A percentile compares a stretch with the other conserved stretches of the same genome.
phyloP scores from a whole-genome alignment of 30 jellyfish, hydroid and myxozoan genomes.

The Nemopilema nomurai region DNA sequence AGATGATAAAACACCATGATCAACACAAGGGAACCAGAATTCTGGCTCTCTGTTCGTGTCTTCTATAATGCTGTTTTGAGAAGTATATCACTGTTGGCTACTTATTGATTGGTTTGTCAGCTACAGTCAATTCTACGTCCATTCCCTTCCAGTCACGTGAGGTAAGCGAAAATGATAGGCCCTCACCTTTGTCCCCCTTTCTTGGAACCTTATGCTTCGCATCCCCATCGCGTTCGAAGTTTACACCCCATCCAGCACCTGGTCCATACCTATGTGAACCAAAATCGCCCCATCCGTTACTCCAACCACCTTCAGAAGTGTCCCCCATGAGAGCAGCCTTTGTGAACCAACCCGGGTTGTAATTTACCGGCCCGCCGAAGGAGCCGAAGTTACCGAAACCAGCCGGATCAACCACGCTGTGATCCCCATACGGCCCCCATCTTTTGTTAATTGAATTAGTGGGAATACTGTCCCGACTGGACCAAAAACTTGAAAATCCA shows the following conservation, averaged over 20 bases:
- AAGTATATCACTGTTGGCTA: not conserved
- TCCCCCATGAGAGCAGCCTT: slow-evolving; percentile 46
- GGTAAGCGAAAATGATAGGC: slow-evolving; percentile 14
- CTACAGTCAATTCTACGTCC: not conserved
- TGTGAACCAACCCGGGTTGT: slow-evolving; percentile 61
- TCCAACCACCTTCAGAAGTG: slow-evolving; percentile 42
- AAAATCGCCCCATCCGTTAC: slow-evolving; percentile 61
- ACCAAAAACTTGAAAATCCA: slow-evolving; percentile 82
- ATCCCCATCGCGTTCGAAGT: slow-evolving; percentile 20
- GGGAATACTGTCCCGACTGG: slow-evolving; percentile 39
- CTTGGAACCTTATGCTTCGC: slow-evolving; percentile 1
- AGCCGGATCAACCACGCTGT: slow-evolving; percentile 71
- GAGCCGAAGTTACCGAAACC: slow-evolving; percentile 72
- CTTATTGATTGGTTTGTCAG: not conserved
- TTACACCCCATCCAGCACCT: slow-evolving; percentile 63
- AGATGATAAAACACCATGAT: too few relatives aligned
- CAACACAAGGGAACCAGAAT: too few relatives aligned
- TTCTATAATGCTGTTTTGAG: too few relatives aligned
- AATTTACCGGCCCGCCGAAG: slow-evolving; percentile 54
- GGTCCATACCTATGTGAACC: slow-evolving; percentile 62
- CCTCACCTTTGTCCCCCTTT: slow-evolving; percentile 28
- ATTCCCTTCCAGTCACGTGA: slow-evolving; percentile 18
- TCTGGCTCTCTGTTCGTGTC: not conserved
- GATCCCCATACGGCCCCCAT: slow-evolving; percentile 65
- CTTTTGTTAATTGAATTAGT: not conserved